Evolutionary conservation across 2,113 vertebrate genomes (phyloP), one percentile per base, ranked within the genome.

Genomic region (Sceloporus tristichus): DNA sequence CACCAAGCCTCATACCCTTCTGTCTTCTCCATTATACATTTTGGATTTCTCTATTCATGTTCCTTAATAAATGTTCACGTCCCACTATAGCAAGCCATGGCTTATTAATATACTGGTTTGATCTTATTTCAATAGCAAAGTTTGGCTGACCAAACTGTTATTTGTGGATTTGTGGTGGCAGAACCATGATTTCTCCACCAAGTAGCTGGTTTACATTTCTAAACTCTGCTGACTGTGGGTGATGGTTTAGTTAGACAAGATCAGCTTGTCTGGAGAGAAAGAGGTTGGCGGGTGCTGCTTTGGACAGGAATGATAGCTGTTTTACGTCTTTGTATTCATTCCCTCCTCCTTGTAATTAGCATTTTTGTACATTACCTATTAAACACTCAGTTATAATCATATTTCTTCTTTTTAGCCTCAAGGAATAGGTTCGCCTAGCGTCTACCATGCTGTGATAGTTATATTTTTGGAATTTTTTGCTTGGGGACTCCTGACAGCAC

Each of bases 381-480:
- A 48, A 48, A 48, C 48, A 48, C 48, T 48, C 59, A 62, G 59
- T 62, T 62, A 18, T 62, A 62, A 62, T 62, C 1, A 9, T 59
- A 59, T 59, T 62, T 29, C 65, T 95, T 40, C 86, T 38, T 93
- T 89, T 29, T 82, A 98, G 98, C 97, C 98, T 91, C 98, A 98
- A 97, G 98, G 98, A 94, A 98, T 98, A 87, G 98, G 98, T 62
- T 96, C 98, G 68, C 98, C 98, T n/a, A 98, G 98, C 93, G 97
- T 98, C 87, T 98, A 98, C 94, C 98, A 98, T 0, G 98, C 98
- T 14, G 98, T 98, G 73, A 98, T 98, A 1, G 98, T 98, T 91
- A 98, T 98, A 94, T 98, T 98, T 94, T 93, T 98, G 96, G 98
- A 98, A 91, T 98, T 98, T 90, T 98, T 98, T 93, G 98, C 98